Conservation (phyloP, 2,113 vertebrate genomes). For the Jacana jacana region DNA sequence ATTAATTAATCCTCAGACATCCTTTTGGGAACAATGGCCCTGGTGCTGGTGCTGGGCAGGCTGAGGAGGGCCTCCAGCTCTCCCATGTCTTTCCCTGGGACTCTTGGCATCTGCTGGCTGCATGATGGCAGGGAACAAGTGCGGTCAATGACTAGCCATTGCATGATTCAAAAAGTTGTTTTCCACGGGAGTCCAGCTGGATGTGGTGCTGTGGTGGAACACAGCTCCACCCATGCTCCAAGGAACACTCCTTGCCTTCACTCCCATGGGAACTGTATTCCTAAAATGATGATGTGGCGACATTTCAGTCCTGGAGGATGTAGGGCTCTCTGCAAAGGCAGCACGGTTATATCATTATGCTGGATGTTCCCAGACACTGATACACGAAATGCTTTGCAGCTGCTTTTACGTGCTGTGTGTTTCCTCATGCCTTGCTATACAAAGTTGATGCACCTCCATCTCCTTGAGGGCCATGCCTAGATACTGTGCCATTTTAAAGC, state of each 20-base stretch:
- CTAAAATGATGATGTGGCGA: background rate
- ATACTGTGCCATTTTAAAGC: background rate
- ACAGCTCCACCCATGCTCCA: background rate
- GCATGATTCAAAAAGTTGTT: background rate
- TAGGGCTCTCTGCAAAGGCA: background rate
- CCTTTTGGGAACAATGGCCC: constrained; percentile 28
- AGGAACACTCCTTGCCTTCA: background rate
- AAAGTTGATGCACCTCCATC: background rate
- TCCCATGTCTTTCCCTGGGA: background rate
- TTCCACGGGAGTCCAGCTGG: background rate
- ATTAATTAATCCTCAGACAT: constrained; percentile 65
- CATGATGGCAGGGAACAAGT: background rate
- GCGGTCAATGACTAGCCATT: background rate
- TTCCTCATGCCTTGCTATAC: background rate
- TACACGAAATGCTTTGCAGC: background rate
- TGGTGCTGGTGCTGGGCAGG: background rate
- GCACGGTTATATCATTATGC: background rate
- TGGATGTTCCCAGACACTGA: background rate
- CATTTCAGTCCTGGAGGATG: background rate
- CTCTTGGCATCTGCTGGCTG: background rate
- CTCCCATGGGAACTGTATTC: background rate
- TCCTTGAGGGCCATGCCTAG: background rate
- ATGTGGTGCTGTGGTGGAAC: background rate
- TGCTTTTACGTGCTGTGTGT: background rate
- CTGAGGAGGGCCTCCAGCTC: background rate